Percentiles rank a stretch among this genome's conserved stretches.
Evolutionary conservation across 2,888 invertebrate species (phyloP).

Genomic region (Rhopalosiphum nymphaeae): DNA sequence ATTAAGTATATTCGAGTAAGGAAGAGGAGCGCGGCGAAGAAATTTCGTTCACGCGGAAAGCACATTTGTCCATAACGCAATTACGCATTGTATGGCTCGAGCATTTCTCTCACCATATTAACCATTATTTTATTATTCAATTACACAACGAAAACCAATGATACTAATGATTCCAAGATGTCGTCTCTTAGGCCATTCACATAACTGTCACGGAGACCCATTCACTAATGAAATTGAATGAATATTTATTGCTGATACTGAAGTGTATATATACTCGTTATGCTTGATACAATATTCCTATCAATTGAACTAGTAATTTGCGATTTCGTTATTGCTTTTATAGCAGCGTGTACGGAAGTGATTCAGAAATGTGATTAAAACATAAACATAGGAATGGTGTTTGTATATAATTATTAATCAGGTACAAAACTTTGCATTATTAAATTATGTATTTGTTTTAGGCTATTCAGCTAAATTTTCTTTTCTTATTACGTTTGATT

Average conservation of each 20-base stretch:
- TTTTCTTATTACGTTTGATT: not conserved
- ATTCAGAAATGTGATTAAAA: not conserved
- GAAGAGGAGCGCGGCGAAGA: not conserved
- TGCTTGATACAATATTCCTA: not conserved
- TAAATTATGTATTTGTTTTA: not conserved
- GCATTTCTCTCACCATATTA: not conserved
- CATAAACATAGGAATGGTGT: not conserved
- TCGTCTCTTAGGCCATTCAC: not conserved
- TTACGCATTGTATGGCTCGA: not conserved
- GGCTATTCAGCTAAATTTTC: not conserved
- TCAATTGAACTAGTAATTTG: not conserved
- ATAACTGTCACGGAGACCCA: not conserved
- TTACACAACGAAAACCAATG: not conserved
- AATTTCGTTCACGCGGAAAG: not conserved
- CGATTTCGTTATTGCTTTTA: not conserved
- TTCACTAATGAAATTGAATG: constrained; percentile 2
- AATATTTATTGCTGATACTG: not conserved
- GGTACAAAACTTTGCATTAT: not conserved
- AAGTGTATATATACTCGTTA: not conserved
- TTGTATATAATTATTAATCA: not conserved
- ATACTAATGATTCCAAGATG: not conserved
- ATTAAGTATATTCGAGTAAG: not conserved
- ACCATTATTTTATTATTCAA: constrained; percentile 23
- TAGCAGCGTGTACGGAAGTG: not conserved
- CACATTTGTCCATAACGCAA: constrained; percentile 25